Evolutionary conservation across 2,113 vertebrate species (phyloP), one percentile per base, ranked within the genome.

Genomic region (Hymenochirus boettgeri): DNA sequence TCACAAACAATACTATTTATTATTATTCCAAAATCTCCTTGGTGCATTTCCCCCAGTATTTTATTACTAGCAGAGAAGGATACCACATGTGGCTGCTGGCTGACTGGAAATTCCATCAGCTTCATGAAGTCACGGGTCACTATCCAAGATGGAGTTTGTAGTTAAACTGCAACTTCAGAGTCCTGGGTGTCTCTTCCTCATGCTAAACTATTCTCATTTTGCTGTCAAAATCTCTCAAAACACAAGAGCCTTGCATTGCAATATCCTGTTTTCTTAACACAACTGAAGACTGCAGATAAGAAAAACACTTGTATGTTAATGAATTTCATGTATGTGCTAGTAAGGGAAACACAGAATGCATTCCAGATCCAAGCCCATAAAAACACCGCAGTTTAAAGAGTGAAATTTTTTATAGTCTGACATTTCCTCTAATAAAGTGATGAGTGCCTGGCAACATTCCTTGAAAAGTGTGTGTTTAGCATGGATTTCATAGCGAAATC

Each of bases 251-350:
- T 48, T 18, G 13, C 18, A 48, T 48, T 48, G 46, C 46, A 48
- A 48, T 48, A 22, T 21, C 46, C 46, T 48, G 46, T 48, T 48
- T 48, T 18, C 19, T 4, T 48, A 21, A 23, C 46, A 48, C 1
- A 21, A 23, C 46, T 48, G 46, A 48, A 48, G 1, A 11, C 46
- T 10, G 21, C 5, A 23, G 46, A 48, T 48, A 48, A 48, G 46
- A 48, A 48, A 48, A 48, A 9, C 46, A 48, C 18, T 22, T 48
- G 46, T 48, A 22, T 23, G 21, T 22, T 48, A 48, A 48, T 48
- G 46, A 48, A 23, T 48, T 48, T 23, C 46, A 48, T 48, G 46
- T 22, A 48, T 21, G 19, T 8, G 22, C 8, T 22, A n/a, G 13
- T 5, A 42, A 18, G 21, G n/a, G 46, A 5, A 48, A 48, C 18